Percentiles rank a stretch among this genome's conserved stretches.
phyloP scores from a whole-genome alignment of 2,888 invertebrate species.

The Cetonia aurata region DNA sequence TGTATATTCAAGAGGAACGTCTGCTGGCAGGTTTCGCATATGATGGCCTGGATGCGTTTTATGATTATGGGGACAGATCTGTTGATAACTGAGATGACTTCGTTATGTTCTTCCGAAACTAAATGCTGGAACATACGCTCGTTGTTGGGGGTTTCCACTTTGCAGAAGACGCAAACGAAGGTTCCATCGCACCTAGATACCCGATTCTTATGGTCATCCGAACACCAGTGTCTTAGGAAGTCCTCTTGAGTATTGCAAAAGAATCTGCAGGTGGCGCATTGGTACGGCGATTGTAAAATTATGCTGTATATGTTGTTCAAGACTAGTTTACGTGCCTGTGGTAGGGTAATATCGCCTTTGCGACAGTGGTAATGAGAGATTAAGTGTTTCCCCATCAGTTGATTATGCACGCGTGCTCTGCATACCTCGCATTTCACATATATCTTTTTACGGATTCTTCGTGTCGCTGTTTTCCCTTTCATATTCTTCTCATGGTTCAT shows the following conservation, averaged over 20 bases:
- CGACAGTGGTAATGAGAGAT: constrained; percentile 89
- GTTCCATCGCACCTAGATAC: constrained; percentile 70
- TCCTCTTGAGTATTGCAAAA: constrained; percentile 83
- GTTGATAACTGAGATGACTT: constrained; percentile 81
- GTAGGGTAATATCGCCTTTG: constrained; percentile 74
- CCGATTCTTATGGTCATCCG: constrained; percentile 71
- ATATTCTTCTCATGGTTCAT: constrained; percentile 49
- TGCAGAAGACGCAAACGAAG: constrained; percentile 82
- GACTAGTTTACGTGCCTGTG: constrained; percentile 74
- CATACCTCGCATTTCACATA: constrained; percentile 80
- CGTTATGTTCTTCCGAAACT: constrained; percentile 75
- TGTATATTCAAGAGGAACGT: constrained; percentile 83
- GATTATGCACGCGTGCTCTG: constrained; percentile 75
- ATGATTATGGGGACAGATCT: constrained; percentile 85
- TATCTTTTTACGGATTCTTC: constrained; percentile 71
- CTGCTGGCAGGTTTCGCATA: constrained; percentile 77
- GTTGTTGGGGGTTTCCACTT: constrained; percentile 75
- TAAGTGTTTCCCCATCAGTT: constrained; percentile 85
- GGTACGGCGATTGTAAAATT: constrained; percentile 86
- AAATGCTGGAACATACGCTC: constrained; percentile 79
- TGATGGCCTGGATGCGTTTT: constrained; percentile 73
- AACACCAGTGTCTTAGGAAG: constrained; percentile 82
- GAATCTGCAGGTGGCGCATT: constrained; percentile 87
- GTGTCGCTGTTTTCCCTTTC: constrained; percentile 59
- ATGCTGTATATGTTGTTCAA: constrained; percentile 83